A percentile compares a stretch with the other conserved stretches of the same genome.
phyloP scores from a whole-genome alignment of 1,140 invertebrate species.

The Bombyx mandarina region DNA sequence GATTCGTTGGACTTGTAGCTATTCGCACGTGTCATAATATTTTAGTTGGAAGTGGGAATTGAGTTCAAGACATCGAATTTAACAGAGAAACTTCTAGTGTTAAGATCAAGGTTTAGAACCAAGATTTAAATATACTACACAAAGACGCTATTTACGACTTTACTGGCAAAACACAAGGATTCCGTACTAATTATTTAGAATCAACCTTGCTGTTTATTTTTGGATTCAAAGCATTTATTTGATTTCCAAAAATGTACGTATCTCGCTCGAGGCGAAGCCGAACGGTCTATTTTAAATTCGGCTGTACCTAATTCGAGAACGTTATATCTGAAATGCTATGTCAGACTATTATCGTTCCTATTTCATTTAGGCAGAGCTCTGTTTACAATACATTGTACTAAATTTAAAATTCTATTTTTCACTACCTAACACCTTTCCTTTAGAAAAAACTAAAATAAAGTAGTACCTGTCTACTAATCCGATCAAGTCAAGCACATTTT shows the following conservation, averaged over 20 bases:
- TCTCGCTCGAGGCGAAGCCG: constrained; percentile 41
- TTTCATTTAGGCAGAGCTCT: background rate
- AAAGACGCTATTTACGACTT: background rate
- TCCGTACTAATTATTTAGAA: constrained; percentile 34
- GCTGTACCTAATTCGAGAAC: constrained; percentile 37
- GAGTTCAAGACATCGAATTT: no score
- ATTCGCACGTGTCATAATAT: no score
- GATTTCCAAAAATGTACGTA: constrained; percentile 66
- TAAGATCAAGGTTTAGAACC: no score
- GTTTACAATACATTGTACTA: background rate
- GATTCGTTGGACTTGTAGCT: no score
- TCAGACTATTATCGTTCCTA: constrained; percentile 38
- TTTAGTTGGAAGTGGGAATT: no score
- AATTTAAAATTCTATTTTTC: constrained; percentile 10
- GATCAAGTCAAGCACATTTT: no score
- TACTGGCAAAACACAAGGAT: constrained; percentile 2
- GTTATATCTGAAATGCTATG: constrained; percentile 29
- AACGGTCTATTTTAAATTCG: constrained; percentile 51
- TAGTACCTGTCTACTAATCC: no score
- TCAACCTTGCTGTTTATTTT: constrained; percentile 54
- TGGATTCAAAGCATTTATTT: constrained; percentile 50
- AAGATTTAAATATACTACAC: no score
- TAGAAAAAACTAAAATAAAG: background rate
- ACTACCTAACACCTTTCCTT: constrained; percentile 9
- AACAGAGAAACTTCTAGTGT: no score